These are phyloP conservation scores for Lerista edwardsae DNA, from an alignment of 2,797 vertebrate genomes.

Conservation along the genomic window DNA sequence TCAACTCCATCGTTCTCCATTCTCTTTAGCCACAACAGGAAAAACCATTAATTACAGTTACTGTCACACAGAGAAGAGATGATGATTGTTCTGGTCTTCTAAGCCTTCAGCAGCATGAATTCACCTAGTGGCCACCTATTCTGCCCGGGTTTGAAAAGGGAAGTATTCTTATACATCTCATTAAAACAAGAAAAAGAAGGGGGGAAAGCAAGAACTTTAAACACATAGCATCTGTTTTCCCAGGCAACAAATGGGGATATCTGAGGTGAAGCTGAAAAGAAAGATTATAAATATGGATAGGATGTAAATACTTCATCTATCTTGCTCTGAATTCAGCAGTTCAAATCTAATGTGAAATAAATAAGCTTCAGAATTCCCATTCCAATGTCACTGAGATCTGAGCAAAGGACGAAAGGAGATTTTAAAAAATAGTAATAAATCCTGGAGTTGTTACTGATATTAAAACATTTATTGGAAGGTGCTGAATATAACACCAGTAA, in stretches of 20 bases:
- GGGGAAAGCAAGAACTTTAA: constrained; percentile 57
- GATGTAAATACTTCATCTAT: constrained; percentile 82
- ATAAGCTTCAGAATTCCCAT: constrained; percentile 60
- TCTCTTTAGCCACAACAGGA: constrained; percentile 85
- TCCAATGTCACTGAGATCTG: constrained; percentile 32
- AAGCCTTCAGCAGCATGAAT: constrained; percentile 83
- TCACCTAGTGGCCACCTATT: constrained; percentile 90
- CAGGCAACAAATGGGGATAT: constrained; percentile 81
- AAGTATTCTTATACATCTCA: constrained; percentile 80
- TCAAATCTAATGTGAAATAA: constrained; percentile 73
- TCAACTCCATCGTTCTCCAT: constrained; percentile 84
- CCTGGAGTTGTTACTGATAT: constrained; percentile 53
- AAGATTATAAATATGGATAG: constrained; percentile 83
- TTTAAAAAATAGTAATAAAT: neutral
- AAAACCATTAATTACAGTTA: constrained; percentile 97
- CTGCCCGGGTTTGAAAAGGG: constrained; percentile 85
- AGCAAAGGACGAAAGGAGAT: neutral
- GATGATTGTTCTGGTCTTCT: constrained; percentile 83
- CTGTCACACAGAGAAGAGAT: constrained; percentile 87
- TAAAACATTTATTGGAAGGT: constrained; percentile 52
- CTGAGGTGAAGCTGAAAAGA: constrained; percentile 81
- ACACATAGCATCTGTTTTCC: constrained; percentile 84
- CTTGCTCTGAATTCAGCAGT: constrained; percentile 82
- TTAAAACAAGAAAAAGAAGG: constrained; percentile 75
- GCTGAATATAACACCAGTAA: constrained; percentile 54